A percentile compares a stretch with the other conserved stretches of the same genome.
phyloP scores from a whole-genome alignment of 2,888 invertebrate genomes.

The Cheilosia scutellata region DNA sequence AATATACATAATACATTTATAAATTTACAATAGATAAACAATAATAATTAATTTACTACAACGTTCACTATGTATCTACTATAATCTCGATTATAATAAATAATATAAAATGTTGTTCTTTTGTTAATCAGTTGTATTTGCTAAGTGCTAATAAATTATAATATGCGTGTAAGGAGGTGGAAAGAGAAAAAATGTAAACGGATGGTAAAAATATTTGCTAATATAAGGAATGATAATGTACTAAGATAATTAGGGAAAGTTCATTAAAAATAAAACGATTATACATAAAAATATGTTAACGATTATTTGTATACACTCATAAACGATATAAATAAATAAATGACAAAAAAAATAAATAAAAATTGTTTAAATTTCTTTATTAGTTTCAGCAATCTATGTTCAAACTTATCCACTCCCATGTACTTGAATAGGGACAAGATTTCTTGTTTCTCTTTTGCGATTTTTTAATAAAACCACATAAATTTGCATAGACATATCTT shows the following conservation, averaged over 20 bases:
- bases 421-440: too few species aligned
- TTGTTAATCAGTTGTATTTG: slow-evolving; percentile 46
- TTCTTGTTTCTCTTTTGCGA: too few species aligned
- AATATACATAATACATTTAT: slow-evolving; percentile 11
- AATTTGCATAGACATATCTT: too few species aligned
- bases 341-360: neutral
- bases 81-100: slow-evolving; percentile 24
- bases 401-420: too few species aligned
- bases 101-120: slow-evolving; percentile 37
- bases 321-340: slow-evolving; percentile 61
- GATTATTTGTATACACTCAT: slow-evolving; percentile 73
- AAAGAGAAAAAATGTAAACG: neutral
- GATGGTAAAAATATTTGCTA: slow-evolving; percentile 34
- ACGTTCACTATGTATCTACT: slow-evolving; percentile 31
- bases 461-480: too few species aligned
- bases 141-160: slow-evolving; percentile 9
- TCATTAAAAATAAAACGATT: slow-evolving; percentile 37
- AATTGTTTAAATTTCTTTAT: too few species aligned
- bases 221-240: slow-evolving; percentile 39
- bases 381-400: too few species aligned
- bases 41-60: slow-evolving; percentile 32
- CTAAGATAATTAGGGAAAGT: slow-evolving; percentile 37
- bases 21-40: neutral
- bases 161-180: neutral
- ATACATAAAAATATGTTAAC: slow-evolving; percentile 38